Evolutionary conservation across 1,140 invertebrate genomes (phyloP).

Genomic region (Drosophila littoralis): DNA sequence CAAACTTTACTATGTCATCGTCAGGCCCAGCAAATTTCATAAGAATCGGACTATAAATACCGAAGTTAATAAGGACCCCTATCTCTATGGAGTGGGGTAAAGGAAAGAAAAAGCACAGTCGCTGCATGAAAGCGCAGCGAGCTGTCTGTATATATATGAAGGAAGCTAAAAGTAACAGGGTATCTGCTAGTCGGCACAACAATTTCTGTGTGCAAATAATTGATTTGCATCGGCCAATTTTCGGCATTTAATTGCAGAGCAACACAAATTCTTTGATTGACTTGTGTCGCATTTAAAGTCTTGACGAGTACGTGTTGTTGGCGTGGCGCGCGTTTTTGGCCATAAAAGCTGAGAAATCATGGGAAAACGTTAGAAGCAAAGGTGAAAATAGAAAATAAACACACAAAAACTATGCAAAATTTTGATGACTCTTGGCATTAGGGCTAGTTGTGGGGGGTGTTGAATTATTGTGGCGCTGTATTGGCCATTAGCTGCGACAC

Average conservation of each 20-base stretch:
- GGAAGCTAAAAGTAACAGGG: no score
- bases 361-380: slow-evolving; percentile 22
- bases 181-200: background rate
- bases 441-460: background rate
- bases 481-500: slow-evolving; percentile 71
- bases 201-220: slow-evolving; percentile 14
- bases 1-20: no score
- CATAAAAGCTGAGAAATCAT: slow-evolving; percentile 23
- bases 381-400: background rate
- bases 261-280: slow-evolving; percentile 17
- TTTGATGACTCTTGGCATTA: background rate
- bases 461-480: background rate
- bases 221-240: background rate
- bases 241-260: slow-evolving; percentile 20
- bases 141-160: no score
- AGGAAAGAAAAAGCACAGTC: no score
- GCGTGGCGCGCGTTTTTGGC: background rate
- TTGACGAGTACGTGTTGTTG: slow-evolving; percentile 1
- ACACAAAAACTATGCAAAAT: slow-evolving; percentile 31
- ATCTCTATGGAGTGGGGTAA: no score
- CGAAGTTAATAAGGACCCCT: no score
- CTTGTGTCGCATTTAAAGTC: slow-evolving; percentile 3
- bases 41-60: no score
- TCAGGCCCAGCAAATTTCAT: no score
- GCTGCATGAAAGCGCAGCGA: no score